A percentile compares a stretch with the other conserved stretches of the same genome.
Conservation (phyloP, 2,113 vertebrate species). For the Glareola pratincola region DNA sequence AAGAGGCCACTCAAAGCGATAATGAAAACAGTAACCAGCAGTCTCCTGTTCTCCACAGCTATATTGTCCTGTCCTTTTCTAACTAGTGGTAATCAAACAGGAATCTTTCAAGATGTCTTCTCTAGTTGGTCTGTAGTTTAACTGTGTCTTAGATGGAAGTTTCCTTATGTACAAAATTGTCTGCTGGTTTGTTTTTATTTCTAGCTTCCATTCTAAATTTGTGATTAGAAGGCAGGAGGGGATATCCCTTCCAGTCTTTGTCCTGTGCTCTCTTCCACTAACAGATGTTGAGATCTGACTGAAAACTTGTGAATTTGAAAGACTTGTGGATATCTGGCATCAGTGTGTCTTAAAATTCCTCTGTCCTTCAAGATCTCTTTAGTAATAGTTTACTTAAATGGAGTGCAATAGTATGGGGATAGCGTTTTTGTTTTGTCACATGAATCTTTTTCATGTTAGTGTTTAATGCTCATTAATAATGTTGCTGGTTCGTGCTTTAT, state of each 20-base stretch:
- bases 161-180: not conserved
- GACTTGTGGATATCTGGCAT: not conserved
- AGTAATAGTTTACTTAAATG: not conserved
- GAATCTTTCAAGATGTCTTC: not conserved
- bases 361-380: not conserved
- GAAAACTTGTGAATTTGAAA: not conserved
- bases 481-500: not conserved
- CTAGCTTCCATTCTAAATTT: not conserved
- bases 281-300: not conserved
- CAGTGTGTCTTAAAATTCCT: not conserved
- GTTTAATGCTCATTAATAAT: not conserved
- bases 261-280: not conserved
- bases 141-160: not conserved
- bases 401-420: not conserved
- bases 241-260: not conserved
- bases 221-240: not conserved
- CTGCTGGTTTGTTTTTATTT: not conserved
- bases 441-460: not conserved
- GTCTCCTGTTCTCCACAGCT: not conserved
- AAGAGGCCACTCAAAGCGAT: not conserved
- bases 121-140: not conserved
- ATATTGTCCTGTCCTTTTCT: not conserved
- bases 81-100: not conserved
- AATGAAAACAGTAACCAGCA: not conserved
- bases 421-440: not conserved